phyloP scores from a whole-genome alignment of 2,797 vertebrate genomes.

The Dryobates pubescens region DNA sequence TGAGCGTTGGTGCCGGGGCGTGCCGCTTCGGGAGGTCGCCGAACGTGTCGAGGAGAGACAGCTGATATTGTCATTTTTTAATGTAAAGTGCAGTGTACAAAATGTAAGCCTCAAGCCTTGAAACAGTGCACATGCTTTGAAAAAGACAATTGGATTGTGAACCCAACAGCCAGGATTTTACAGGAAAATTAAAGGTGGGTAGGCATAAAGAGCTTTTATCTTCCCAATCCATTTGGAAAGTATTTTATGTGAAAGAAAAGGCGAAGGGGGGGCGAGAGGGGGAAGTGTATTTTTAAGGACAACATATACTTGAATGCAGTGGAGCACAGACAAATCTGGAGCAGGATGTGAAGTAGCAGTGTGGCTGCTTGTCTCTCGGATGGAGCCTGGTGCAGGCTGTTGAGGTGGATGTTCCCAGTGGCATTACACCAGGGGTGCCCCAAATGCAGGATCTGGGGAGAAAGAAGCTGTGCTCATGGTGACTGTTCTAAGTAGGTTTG shows the following conservation, averaged over 20 bases:
- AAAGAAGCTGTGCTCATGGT: background rate
- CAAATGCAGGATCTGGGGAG: background rate
- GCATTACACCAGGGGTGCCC: background rate
- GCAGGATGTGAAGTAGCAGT: background rate
- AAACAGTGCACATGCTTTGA: background rate
- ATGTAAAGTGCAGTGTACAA: background rate
- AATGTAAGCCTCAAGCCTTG: background rate
- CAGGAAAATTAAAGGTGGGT: background rate
- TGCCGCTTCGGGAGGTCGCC: background rate
- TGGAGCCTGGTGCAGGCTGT: background rate
- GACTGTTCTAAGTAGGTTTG: background rate
- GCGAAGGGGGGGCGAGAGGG: background rate
- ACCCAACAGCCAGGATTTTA: background rate
- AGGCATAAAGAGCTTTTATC: background rate
- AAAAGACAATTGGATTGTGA: background rate
- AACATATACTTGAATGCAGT: background rate
- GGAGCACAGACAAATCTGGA: background rate
- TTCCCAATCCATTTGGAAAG: background rate
- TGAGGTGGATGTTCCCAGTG: background rate
- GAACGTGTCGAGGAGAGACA: background rate
- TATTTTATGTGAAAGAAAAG: background rate
- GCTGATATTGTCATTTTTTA: background rate
- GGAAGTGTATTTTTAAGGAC: background rate
- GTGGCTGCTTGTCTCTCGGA: background rate
- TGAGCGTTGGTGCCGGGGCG: conserved; percentile 15